Evolutionary conservation across 2,113 vertebrate species (phyloP), one percentile per base, ranked within the genome.

Genomic region (Saguinus midas): DNA sequence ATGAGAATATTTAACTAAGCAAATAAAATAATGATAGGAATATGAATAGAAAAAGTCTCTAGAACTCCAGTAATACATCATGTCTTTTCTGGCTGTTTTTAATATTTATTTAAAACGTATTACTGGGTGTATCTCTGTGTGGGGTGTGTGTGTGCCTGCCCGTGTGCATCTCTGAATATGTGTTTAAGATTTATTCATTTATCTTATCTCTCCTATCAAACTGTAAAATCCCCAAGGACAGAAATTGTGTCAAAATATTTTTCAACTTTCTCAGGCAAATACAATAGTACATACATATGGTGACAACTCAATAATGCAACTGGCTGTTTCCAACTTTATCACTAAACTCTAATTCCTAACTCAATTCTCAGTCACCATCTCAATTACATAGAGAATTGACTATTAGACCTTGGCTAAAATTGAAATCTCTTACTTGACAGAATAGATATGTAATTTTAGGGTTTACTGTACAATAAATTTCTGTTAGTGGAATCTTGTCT

Each of bases 401-500:
- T 91, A 21, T 48, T n/a, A 91, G 73, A 82, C 43, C 76, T 95
- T 95, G 68, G 45, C 45, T 96, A 87, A 95, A 86, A 90, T 48
- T 73, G 1, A 79, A 93, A 91, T 55, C 35, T 40, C 68, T 89
- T 55, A 85, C 58, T 93, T 73, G 81, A 91, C n/a, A 93, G 72
- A 91, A 82, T 3, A 94, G 64, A 84, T 82, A 72, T 48, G 57
- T 73, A 90, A 95, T 66, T 32, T 87, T 57, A 57, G 45, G 12
- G 2, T 57, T 95, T 87, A 72, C 37, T 72, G 7, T 83, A 90
- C 97, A 94, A 94, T 86, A 14, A 58, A 81, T 93, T 96, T 95
- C 27, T 87, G 7, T 87, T 92, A 95, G 91, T 90, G 10, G 80
- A 92, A 84, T 48, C 32, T 55, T 95, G 5, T 68, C 55, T 97